Base-by-base conservation (phyloP, 2,888 invertebrate genomes). In the Ophioninae sp. region DNA sequence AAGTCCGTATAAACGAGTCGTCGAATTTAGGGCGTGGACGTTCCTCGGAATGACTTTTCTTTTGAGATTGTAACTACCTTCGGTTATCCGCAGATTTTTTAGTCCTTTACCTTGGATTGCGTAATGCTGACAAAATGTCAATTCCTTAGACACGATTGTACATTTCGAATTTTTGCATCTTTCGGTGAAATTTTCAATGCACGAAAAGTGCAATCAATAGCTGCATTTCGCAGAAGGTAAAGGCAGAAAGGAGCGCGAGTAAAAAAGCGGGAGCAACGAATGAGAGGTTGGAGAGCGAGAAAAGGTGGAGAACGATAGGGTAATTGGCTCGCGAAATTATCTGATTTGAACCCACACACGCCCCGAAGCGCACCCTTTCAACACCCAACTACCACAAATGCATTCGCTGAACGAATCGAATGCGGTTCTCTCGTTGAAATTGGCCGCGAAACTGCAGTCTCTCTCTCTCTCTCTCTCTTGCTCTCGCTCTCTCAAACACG, bases 261-360 rank as follows among this genome's bases (percentile, higher is more conserved):
- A 23, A 17, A n/a, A 64, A 30, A 30, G 5, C 20, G 57, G 17
- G 23, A 57, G 75, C 30, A 30, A 21, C n/a, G 65, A 39, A 57
- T 57, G 56, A 75, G 56, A 7, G 39, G 39, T 50, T 10, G n/a
- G 59, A n/a, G 23, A n/a, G 62, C 39, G 23, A 41, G 50, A 41
- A 64, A 39, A 77, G 23, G 79, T 79, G 62, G 23, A 76, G 59
- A 56, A 44, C 85, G 88, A 88, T 89, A 87, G 84, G 81, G 85
- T 90, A 90, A 90, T 90, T 90, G 89, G 86, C 84, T 73, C 85
- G 80, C 80, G 86, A 88, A 88, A 88, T 89, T 89, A 90, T 90
- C 90, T 89, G 90, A 90, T 90, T 88, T 79, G 86, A 86, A 86
- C 79, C 82, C 79, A 83, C 83, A 82, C 82, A 78, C 78, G 74